Evolutionary conservation across 2,888 invertebrate species (phyloP).

Genomic region (Liodrosophila aerea): DNA sequence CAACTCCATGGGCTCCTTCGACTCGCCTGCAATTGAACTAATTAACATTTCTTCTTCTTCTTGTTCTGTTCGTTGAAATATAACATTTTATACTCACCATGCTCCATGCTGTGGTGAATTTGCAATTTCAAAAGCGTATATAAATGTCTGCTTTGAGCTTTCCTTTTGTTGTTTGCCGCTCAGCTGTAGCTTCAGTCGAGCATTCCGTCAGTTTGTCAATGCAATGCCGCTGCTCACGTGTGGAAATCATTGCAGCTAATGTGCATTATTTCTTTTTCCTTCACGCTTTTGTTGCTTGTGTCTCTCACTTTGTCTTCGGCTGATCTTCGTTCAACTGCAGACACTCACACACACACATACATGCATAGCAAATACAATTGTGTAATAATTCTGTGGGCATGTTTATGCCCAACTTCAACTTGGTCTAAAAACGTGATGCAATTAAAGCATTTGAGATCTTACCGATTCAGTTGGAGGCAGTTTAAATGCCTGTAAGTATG

Average conservation of each 20-base stretch:
- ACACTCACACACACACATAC: neutral
- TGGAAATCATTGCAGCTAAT: conserved; percentile 68
- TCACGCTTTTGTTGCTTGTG: conserved; percentile 26
- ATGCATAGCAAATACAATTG: conserved; percentile 50
- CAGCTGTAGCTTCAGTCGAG: neutral
- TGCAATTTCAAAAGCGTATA: neutral
- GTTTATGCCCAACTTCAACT: conserved; percentile 49
- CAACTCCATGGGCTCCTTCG: too few relatives aligned
- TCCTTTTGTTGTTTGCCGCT: conserved; percentile 1
- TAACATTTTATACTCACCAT: too few relatives aligned
- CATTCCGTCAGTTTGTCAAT: conserved; percentile 48
- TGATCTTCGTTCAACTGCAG: conserved; percentile 21
- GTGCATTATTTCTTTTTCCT: conserved; percentile 56
- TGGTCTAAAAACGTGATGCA: conserved; percentile 78
- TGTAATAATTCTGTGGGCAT: conserved; percentile 66
- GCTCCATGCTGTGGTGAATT: too few relatives aligned
- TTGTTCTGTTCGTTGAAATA: too few relatives aligned
- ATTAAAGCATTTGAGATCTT: conserved; percentile 62
- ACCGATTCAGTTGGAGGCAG: conserved; percentile 48
- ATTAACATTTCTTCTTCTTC: too few relatives aligned
- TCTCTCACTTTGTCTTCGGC: neutral
- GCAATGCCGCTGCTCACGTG: conserved; percentile 52
- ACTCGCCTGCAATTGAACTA: too few relatives aligned
- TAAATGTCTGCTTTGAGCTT: neutral
- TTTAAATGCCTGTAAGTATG: conserved; percentile 23